A percentile compares a stretch with the other conserved stretches of the same genome.
Evolutionary conservation across 1,140 invertebrate species (phyloP).

Genomic region (Pseudomyrmex flavicornis): DNA sequence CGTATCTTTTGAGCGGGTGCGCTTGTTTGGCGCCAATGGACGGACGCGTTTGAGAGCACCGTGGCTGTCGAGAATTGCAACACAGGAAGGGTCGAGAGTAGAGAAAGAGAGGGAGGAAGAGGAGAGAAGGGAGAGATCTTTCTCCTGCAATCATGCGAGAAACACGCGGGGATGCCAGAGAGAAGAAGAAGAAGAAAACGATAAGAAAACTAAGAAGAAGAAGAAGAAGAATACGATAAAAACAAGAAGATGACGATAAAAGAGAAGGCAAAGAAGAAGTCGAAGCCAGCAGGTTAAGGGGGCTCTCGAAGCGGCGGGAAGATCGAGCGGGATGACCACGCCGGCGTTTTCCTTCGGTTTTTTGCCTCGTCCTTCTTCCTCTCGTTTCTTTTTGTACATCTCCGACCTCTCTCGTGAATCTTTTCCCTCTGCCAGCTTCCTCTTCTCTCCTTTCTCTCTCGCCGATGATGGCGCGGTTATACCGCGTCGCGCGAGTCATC

Average conservation of each 20-base stretch:
- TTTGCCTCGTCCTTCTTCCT: slow-evolving; percentile 31
- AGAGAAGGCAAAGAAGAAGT: slow-evolving; percentile 40
- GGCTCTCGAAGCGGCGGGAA: slow-evolving; percentile 32
- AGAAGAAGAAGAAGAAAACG: slow-evolving; percentile 59
- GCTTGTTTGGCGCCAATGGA: slow-evolving; percentile 82
- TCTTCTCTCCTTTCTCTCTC: background rate
- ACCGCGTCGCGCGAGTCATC: slow-evolving; percentile 36
- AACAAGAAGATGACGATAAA: slow-evolving; percentile 58
- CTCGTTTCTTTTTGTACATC: slow-evolving; percentile 25
- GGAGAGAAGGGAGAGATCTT: slow-evolving; percentile 54
- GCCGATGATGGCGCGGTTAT: slow-evolving; percentile 24
- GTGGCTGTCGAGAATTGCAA: slow-evolving; percentile 65
- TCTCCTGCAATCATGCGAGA: slow-evolving; percentile 45
- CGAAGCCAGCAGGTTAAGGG: slow-evolving; percentile 39
- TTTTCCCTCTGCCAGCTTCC: background rate
- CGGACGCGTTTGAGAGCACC: slow-evolving; percentile 42
- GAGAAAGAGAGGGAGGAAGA: slow-evolving; percentile 49
- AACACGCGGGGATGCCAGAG: slow-evolving; percentile 54
- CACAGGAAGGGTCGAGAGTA: slow-evolving; percentile 48
- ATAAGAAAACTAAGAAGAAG: slow-evolving; percentile 34
- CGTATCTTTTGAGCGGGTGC: slow-evolving; percentile 80
- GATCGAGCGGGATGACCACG: slow-evolving; percentile 56
- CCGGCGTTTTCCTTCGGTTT: slow-evolving; percentile 36
- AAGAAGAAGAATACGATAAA: slow-evolving; percentile 57
- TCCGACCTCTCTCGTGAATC: slow-evolving; percentile 35